Conservation (phyloP, 2,113 vertebrate species). For the Heptranchias perlo region DNA sequence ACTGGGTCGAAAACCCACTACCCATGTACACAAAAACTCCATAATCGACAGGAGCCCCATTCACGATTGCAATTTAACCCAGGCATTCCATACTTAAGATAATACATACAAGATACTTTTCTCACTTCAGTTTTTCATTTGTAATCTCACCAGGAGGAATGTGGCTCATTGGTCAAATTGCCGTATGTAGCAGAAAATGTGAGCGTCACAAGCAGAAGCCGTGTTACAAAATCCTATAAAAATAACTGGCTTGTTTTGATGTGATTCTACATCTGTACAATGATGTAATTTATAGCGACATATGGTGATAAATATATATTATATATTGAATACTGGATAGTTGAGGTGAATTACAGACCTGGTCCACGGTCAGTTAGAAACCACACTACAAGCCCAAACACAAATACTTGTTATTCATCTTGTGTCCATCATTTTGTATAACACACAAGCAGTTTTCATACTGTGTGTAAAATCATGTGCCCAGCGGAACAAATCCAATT, state of each 20-base stretch:
- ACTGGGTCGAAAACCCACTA: neutral
- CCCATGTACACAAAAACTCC: neutral
- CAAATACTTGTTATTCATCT: neutral
- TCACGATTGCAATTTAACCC: neutral
- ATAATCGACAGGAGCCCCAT: neutral
- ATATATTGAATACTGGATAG: neutral
- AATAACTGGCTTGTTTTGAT: neutral
- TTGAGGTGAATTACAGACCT: neutral
- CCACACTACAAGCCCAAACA: neutral
- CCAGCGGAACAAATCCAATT: neutral
- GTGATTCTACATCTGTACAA: neutral
- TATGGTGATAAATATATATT: neutral
- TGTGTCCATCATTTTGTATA: neutral
- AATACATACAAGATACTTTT: neutral
- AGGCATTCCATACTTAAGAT: neutral
- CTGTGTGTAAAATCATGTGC: neutral
- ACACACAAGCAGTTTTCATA: neutral
- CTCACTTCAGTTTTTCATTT: neutral
- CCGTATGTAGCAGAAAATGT: neutral
- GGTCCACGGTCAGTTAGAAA: neutral
- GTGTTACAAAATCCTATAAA: neutral
- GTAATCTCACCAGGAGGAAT: neutral
- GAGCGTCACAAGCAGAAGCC: neutral
- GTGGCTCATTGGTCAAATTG: neutral
- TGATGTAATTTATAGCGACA: neutral